phyloP scores from a whole-genome alignment of 2,797 vertebrate genomes.

The Xiphophorus birchmanni region DNA sequence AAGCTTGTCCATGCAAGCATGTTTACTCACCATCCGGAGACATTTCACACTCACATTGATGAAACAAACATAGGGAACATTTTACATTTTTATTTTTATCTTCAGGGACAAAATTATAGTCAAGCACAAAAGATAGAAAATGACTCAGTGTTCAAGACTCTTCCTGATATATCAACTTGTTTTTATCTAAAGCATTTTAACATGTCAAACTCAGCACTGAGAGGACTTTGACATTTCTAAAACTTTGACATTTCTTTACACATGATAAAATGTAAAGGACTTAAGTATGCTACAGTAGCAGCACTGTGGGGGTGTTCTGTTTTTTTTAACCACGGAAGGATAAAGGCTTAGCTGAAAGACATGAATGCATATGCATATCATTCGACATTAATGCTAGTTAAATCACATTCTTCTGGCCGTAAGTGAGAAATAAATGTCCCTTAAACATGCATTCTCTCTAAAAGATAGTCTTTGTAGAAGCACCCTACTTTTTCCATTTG shows the following conservation, averaged over 20 bases:
- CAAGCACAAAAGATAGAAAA: constrained; percentile 37
- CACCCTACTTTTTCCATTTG: not conserved
- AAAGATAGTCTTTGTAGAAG: not conserved
- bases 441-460: not conserved
- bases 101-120: constrained; percentile 24
- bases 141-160: constrained; percentile 23
- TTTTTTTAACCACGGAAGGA: not conserved
- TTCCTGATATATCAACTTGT: constrained; percentile 23
- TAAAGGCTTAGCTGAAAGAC: not conserved
- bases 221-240: not conserved
- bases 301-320: not conserved
- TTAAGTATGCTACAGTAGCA: not conserved
- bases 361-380: not conserved
- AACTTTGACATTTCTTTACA: constrained; percentile 3
- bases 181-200: constrained; percentile 18
- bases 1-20: constrained; percentile 62
- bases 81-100: constrained; percentile 22
- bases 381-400: not conserved
- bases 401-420: not conserved
- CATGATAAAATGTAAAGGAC: not conserved
- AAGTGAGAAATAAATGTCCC: not conserved
- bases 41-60: constrained; percentile 39
- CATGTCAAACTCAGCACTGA: constrained; percentile 24
- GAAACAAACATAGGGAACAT: constrained; percentile 41
- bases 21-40: constrained; percentile 33